Evolutionary conservation across 2,888 invertebrate species (phyloP).

Genomic region (Erebia ligea): DNA sequence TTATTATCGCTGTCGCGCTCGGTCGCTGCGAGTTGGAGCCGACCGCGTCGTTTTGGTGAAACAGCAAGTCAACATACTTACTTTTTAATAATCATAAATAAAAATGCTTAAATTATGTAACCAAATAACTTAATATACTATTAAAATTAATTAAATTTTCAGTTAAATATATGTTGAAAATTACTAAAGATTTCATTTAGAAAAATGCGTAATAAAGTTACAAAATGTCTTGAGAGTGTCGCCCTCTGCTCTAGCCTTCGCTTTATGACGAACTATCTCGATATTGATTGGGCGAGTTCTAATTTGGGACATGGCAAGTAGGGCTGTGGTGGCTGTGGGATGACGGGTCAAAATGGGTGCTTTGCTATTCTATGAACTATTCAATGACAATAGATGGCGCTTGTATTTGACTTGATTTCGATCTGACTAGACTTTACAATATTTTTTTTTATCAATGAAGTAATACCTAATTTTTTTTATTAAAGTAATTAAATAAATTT

Average conservation of each 20-base stretch:
- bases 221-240: constrained; percentile 52
- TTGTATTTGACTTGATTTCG: constrained; percentile 18
- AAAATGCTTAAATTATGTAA: neutral
- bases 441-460: neutral
- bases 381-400: constrained; percentile 65
- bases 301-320: constrained; percentile 53
- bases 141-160: neutral
- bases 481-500: too few relatives aligned
- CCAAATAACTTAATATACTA: neutral
- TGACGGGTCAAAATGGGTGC: constrained; percentile 54
- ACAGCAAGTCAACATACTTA: constrained; percentile 7
- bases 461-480: too few relatives aligned
- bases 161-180: neutral
- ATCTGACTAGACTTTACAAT: neutral
- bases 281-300: constrained; percentile 68
- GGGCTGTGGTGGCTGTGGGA: constrained; percentile 36
- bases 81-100: constrained; percentile 18
- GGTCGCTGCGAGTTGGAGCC: constrained; percentile 40
- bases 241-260: constrained; percentile 59
- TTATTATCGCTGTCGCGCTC: constrained; percentile 50
- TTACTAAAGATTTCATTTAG: neutral
- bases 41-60: constrained; percentile 35
- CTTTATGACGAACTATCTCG: constrained; percentile 29
- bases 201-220: constrained; percentile 13
- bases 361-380: constrained; percentile 51